Percentiles rank a stretch among this genome's conserved stretches.
phyloP scores from a whole-genome alignment of 2,797 vertebrate genomes.

The Cygnus olor region DNA sequence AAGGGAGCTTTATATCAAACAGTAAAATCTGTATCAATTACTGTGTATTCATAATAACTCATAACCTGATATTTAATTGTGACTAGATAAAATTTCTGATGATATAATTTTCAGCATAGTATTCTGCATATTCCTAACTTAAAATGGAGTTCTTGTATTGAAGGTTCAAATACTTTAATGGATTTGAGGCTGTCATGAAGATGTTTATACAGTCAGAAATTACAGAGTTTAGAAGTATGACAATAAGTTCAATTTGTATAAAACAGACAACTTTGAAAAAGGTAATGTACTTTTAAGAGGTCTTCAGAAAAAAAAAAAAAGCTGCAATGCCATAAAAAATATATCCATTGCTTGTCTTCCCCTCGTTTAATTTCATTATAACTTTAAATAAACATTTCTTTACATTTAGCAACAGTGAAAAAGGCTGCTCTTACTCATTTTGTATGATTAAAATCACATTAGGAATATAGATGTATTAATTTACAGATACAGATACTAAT shows the following conservation, averaged over 20 bases:
- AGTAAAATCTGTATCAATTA: slow-evolving; percentile 59
- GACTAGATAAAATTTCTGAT: slow-evolving; percentile 57
- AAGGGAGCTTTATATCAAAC: slow-evolving; percentile 49
- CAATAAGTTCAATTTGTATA: slow-evolving; percentile 73
- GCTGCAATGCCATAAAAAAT: slow-evolving; percentile 46
- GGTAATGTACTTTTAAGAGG: slow-evolving; percentile 57
- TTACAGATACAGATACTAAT: slow-evolving; percentile 82
- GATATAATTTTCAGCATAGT: slow-evolving; percentile 37
- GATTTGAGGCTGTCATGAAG: slow-evolving; percentile 63
- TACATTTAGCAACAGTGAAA: slow-evolving; percentile 66
- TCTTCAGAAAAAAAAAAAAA: slow-evolving; percentile 32
- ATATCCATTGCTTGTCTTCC: slow-evolving; percentile 17
- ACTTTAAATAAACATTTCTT: slow-evolving; percentile 76
- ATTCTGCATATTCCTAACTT: slow-evolving; percentile 45
- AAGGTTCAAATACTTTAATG: slow-evolving; percentile 73
- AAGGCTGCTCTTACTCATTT: slow-evolving; percentile 76
- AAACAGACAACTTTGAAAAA: slow-evolving; percentile 70
- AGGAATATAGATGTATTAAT: slow-evolving; percentile 83
- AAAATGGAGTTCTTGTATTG: slow-evolving; percentile 50
- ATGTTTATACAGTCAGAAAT: slow-evolving; percentile 73
- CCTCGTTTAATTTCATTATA: slow-evolving; percentile 66
- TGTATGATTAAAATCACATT: slow-evolving; percentile 81
- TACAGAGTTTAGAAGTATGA: slow-evolving; percentile 68
- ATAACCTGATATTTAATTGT: slow-evolving; percentile 40
- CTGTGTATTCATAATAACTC: slow-evolving; percentile 57